These are phyloP conservation scores for Xestia c-nigrum DNA, from an alignment of 2,888 invertebrate species.

Conservation along the genomic window DNA sequence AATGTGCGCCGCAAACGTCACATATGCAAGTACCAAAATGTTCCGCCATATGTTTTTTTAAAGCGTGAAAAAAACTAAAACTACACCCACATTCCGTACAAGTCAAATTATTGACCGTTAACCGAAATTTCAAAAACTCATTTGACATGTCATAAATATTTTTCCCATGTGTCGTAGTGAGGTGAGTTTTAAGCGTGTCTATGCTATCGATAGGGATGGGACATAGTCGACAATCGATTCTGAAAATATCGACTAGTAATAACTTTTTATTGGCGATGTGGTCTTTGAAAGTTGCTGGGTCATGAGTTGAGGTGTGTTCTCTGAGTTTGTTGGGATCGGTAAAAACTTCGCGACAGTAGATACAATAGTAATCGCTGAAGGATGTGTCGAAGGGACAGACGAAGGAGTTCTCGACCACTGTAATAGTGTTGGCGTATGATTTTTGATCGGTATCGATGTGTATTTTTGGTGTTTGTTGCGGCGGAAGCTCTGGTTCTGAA, in stretches of 20 bases:
- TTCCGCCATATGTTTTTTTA: conserved; percentile 85
- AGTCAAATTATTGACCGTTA: conserved; percentile 75
- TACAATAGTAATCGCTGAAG: conserved; percentile 81
- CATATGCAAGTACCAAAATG: conserved; percentile 86
- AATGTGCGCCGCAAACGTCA: conserved; percentile 86
- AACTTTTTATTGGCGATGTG: conserved; percentile 75
- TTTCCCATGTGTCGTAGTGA: conserved; percentile 74
- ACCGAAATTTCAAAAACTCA: conserved; percentile 80
- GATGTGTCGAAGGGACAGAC: conserved; percentile 83
- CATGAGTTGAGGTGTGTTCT: conserved; percentile 80
- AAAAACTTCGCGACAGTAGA: conserved; percentile 82
- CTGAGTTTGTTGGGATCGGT: conserved; percentile 80
- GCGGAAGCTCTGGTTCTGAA: conserved; percentile 55
- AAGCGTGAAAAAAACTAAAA: conserved; percentile 81
- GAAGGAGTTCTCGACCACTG: conserved; percentile 80
- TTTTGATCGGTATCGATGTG: conserved; percentile 75
- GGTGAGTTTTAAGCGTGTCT: conserved; percentile 76
- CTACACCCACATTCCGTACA: conserved; percentile 77
- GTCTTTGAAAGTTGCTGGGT: conserved; percentile 76
- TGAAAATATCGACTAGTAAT: conserved; percentile 77
- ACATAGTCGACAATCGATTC: conserved; percentile 84
- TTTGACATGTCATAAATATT: conserved; percentile 71
- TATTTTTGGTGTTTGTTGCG: conserved; percentile 53
- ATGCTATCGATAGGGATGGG: conserved; percentile 73
- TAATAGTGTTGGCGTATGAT: conserved; percentile 74